Percentiles rank a stretch among this genome's conserved stretches.
phyloP scores from a whole-genome alignment of 2,113 vertebrate species.

The Carassius gibelio region DNA sequence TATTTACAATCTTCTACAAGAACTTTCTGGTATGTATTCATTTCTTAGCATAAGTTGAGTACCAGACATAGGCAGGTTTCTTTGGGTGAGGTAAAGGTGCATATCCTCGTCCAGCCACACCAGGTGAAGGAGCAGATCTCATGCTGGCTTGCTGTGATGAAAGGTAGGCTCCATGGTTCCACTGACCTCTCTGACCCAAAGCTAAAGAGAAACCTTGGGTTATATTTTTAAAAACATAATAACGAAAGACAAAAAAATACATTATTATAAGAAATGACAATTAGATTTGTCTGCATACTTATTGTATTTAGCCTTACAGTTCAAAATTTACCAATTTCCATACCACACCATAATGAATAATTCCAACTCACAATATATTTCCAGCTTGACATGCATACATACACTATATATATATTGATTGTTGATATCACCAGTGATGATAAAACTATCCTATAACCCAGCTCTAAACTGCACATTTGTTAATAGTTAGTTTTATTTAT shows the following conservation, averaged over 20 bases:
- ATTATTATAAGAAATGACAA: neutral
- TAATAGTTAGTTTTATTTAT: no score
- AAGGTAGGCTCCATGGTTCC: slow-evolving; percentile 58
- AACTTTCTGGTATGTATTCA: neutral
- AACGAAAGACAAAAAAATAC: neutral
- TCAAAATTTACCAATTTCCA: neutral
- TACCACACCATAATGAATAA: neutral
- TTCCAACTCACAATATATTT: neutral
- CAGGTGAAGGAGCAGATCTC: slow-evolving; percentile 60
- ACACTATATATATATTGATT: neutral
- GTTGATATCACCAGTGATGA: neutral
- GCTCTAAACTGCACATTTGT: neutral
- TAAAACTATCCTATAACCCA: neutral
- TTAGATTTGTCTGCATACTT: neutral
- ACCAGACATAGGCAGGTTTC: slow-evolving; percentile 67
- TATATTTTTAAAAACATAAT: neutral
- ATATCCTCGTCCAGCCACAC: slow-evolving; percentile 50
- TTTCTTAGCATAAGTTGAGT: slow-evolving; percentile 1
- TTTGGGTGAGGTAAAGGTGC: slow-evolving; percentile 65
- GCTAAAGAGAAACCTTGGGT: neutral
- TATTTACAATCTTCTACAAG: no score
- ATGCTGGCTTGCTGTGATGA: slow-evolving; percentile 55
- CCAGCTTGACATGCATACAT: neutral
- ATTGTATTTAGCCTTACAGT: neutral
- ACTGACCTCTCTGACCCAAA: slow-evolving; percentile 59